These are phyloP conservation scores for Zaprionus capensis DNA, from an alignment of 1,140 invertebrate genomes.

Conservation along the genomic window DNA sequence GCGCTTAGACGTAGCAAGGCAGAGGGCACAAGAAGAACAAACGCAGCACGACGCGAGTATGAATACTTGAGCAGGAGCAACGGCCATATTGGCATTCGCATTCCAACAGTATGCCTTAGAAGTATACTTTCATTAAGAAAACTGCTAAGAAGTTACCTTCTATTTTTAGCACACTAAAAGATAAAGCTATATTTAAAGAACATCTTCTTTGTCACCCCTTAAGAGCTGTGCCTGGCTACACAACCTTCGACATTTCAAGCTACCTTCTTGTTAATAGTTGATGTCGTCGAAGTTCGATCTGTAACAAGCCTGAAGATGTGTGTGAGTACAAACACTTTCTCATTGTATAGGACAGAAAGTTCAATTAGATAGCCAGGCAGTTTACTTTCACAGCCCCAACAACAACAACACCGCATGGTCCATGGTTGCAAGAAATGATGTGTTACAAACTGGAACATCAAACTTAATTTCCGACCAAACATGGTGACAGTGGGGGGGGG, in stretches of 20 bases:
- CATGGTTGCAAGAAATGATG: constrained; percentile 25
- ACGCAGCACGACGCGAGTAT: neutral
- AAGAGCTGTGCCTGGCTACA: no score
- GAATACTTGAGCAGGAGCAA: neutral
- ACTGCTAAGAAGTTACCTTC: no score
- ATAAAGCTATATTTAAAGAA: no score
- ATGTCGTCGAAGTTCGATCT: no score
- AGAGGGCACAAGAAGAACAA: neutral
- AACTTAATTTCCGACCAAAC: constrained; percentile 65
- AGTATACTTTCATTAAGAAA: neutral
- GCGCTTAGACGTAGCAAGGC: constrained; percentile 38
- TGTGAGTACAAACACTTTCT: no score
- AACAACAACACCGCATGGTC: neutral
- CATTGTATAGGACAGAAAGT: neutral
- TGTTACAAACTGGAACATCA: constrained; percentile 64
- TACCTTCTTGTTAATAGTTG: no score
- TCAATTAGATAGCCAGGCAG: neutral
- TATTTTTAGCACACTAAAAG: no score
- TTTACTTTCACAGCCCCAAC: neutral
- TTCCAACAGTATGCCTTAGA: neutral
- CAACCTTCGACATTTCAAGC: no score
- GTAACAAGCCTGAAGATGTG: no score
- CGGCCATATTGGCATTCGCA: neutral
- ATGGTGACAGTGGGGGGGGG: constrained; percentile 35
- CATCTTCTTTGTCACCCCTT: no score